Conservation (phyloP, 2,113 vertebrate species). For the Petaurus breviceps region DNA sequence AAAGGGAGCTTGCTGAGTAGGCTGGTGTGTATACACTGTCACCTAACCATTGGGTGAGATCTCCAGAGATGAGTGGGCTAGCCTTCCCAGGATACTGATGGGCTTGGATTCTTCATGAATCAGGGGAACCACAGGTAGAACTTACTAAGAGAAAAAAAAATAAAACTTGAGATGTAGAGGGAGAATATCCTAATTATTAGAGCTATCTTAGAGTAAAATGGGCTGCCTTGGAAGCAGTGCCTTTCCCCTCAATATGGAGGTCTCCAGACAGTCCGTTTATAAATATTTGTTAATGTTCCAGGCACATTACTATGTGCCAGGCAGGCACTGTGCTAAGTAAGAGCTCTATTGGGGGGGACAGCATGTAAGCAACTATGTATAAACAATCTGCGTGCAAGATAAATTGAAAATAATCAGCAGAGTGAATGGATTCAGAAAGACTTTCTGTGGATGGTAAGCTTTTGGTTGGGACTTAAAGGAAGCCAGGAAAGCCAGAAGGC, state of each 20-base stretch:
- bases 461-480: background rate
- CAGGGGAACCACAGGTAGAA: background rate
- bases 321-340: background rate
- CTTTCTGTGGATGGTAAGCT: background rate
- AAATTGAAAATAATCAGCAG: background rate
- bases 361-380: background rate
- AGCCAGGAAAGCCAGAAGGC: background rate
- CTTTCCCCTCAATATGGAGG: background rate
- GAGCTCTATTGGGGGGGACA: background rate
- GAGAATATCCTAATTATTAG: background rate
- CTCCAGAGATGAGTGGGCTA: background rate
- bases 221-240: background rate
- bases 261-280: background rate
- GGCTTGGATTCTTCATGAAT: background rate
- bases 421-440: background rate
- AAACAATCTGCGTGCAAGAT: background rate
- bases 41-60: background rate
- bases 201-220: background rate
- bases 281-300: background rate
- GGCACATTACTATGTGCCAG: background rate
- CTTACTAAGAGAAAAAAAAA: background rate
- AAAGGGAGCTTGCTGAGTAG: background rate
- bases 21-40: background rate
- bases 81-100: background rate
- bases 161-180: background rate